Evolutionary conservation across 2,888 invertebrate genomes (phyloP).

Genomic region (Andrena minutula): DNA sequence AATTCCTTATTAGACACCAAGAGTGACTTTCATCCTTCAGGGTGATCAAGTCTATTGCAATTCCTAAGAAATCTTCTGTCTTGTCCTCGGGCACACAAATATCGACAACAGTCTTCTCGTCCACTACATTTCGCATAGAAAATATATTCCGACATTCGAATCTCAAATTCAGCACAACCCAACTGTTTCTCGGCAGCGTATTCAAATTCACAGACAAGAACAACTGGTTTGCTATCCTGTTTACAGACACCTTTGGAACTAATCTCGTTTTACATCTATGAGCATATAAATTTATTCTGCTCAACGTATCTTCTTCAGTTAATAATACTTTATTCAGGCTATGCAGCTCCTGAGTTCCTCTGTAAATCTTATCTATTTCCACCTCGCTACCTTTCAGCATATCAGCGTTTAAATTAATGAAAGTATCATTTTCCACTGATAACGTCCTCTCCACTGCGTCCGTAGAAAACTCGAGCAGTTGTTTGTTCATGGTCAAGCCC

Average conservation of each 20-base stretch:
- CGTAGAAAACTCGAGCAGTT: conserved; percentile 64
- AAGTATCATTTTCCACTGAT: conserved; percentile 40
- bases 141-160: conserved; percentile 65
- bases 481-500: conserved; percentile 65
- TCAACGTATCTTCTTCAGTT: conserved; percentile 71
- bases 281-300: conserved; percentile 78
- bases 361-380: conserved; percentile 76
- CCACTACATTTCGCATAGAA: conserved; percentile 73
- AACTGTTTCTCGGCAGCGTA: conserved; percentile 72
- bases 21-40: conserved; percentile 68
- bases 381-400: conserved; percentile 75
- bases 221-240: conserved; percentile 63
- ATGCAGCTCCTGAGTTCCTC: conserved; percentile 70
- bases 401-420: conserved; percentile 64
- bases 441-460: conserved; percentile 46
- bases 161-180: conserved; percentile 69
- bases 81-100: conserved; percentile 65
- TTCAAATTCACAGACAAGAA: conserved; percentile 74
- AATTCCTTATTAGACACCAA: conserved; percentile 80
- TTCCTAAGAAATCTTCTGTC: conserved; percentile 40
- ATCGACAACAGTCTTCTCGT: conserved; percentile 71
- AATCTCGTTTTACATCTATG: conserved; percentile 69
- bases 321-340: conserved; percentile 65
- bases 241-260: conserved; percentile 69
- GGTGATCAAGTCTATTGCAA: conserved; percentile 77